These are phyloP conservation scores for Brachypteracias leptosomus DNA, from an alignment of 2,113 vertebrate species.

Conservation along the genomic window DNA sequence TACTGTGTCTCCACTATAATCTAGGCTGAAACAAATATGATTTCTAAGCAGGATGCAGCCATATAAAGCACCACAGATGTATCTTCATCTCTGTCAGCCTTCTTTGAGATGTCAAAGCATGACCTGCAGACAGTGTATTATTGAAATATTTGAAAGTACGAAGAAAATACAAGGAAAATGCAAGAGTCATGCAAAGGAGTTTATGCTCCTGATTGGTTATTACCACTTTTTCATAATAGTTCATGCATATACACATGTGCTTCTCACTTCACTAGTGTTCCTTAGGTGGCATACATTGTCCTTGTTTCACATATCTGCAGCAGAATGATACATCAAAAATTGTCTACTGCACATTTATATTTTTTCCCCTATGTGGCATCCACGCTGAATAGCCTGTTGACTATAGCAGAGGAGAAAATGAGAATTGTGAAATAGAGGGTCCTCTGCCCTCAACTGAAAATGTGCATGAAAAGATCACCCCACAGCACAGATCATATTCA, in stretches of 20 bases:
- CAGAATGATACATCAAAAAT: not conserved
- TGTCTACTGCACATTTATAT: not conserved
- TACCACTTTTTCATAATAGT: not conserved
- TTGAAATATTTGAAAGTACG: not conserved
- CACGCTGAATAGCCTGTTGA: not conserved
- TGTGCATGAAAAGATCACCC: not conserved
- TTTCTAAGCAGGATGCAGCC: not conserved
- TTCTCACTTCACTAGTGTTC: not conserved
- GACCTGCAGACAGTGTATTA: not conserved
- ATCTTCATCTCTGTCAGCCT: not conserved
- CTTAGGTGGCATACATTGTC: not conserved
- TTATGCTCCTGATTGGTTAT: not conserved
- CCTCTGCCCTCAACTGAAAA: not conserved
- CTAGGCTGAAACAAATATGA: fast-evolving
- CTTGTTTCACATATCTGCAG: not conserved
- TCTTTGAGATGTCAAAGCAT: not conserved
- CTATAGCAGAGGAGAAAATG: not conserved
- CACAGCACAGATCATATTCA: not conserved
- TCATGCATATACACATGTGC: fast-evolving
- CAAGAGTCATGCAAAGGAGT: not conserved
- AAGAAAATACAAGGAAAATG: not conserved
- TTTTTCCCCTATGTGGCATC: not conserved
- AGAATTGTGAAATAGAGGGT: not conserved
- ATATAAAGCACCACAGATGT: not conserved
- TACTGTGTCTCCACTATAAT: not conserved